Conservation (phyloP, 2,888 invertebrate species). For the Cosmorhoe ocellata region DNA sequence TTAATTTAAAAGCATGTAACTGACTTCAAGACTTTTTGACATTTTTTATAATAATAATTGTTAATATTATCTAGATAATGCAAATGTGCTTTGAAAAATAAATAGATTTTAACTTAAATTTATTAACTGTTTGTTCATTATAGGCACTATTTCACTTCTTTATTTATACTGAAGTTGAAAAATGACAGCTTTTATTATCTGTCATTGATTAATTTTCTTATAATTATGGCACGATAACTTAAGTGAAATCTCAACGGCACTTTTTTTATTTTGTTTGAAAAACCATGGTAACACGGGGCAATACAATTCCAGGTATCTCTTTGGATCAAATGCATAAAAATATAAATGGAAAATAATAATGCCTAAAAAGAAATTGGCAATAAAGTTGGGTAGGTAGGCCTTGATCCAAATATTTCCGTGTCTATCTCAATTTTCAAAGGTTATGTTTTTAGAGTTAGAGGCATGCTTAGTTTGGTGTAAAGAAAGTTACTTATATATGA, state of each 20-base stretch:
- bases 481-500: slow-evolving; percentile 27
- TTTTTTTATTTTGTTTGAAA: slow-evolving; percentile 33
- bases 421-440: slow-evolving; percentile 17
- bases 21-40: slow-evolving; percentile 31
- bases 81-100: slow-evolving; percentile 39
- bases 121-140: slow-evolving; percentile 38
- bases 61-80: slow-evolving; percentile 31
- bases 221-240: slow-evolving; percentile 64
- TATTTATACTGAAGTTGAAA: slow-evolving; percentile 28
- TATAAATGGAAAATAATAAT: slow-evolving; percentile 37
- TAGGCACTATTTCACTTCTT: no score
- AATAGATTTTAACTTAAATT: slow-evolving; percentile 38
- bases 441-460: slow-evolving; percentile 16
- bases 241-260: slow-evolving; percentile 45
- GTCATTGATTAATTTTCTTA: slow-evolving; percentile 28
- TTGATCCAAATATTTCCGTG: slow-evolving; percentile 28
- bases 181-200: slow-evolving; percentile 21
- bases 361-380: slow-evolving; percentile 10
- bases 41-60: no score
- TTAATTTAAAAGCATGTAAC: slow-evolving; percentile 38
- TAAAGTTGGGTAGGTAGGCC: neutral
- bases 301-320: slow-evolving; percentile 27
- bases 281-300: slow-evolving; percentile 36
- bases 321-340: slow-evolving; percentile 35
- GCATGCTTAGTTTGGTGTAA: slow-evolving; percentile 32